Conservation (phyloP, 2,113 vertebrate genomes). For the Megalops atlanticus region DNA sequence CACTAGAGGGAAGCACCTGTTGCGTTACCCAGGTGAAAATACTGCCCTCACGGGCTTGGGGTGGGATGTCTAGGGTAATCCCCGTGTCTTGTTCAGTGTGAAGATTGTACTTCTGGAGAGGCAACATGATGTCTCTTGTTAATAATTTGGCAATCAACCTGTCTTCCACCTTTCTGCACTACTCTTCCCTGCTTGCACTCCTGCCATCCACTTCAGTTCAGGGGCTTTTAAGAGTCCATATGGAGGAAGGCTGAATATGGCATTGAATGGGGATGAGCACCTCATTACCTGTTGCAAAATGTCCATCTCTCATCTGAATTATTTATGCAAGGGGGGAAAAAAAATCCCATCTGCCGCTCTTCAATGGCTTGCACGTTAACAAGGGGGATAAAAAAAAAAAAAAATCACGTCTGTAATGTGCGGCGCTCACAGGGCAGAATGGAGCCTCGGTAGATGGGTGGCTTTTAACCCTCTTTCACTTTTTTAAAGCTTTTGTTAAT, state of each 20-base stretch:
- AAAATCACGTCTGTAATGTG: constrained; percentile 38
- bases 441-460: constrained; percentile 36
- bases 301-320: constrained; percentile 58
- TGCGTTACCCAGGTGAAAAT: neutral
- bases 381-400: constrained; percentile 52
- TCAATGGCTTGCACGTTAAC: constrained; percentile 28
- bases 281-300: constrained; percentile 49
- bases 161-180: constrained; percentile 52
- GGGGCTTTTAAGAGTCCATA: constrained; percentile 63
- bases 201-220: constrained; percentile 54
- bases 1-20: constrained; percentile 27
- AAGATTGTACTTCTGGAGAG: constrained; percentile 41
- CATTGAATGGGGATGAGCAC: constrained; percentile 46
- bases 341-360: constrained; percentile 57
- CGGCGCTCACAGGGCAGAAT: constrained; percentile 52
- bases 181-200: constrained; percentile 52
- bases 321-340: constrained; percentile 70
- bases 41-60: constrained; percentile 27
- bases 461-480: constrained; percentile 41
- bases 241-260: constrained; percentile 31
- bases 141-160: constrained; percentile 62
- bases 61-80: constrained; percentile 49
- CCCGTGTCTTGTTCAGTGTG: constrained; percentile 35
- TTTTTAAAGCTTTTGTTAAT: constrained; percentile 58
- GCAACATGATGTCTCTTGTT: constrained; percentile 52